A percentile compares a stretch with the other conserved stretches of the same genome.
Conservation (phyloP, 2,113 vertebrate genomes). For the Rhinoptilus africanus region DNA sequence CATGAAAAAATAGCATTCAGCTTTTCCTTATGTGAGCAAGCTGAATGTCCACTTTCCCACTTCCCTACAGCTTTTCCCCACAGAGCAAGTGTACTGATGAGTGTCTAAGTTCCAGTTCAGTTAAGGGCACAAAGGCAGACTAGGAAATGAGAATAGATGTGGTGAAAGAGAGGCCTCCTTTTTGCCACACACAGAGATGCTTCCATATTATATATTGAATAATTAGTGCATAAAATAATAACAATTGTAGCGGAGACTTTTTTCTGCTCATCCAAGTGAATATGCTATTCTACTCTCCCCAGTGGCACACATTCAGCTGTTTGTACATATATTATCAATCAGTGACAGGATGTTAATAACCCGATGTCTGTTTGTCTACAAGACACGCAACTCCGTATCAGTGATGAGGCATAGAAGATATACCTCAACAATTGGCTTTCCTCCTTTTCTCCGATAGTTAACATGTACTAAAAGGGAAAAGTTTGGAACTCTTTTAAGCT, state of each 20-base stretch:
- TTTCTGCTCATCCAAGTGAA: background rate
- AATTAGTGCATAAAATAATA: background rate
- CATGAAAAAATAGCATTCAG: rapidly evolving
- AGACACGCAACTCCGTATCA: background rate
- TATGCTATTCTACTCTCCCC: background rate
- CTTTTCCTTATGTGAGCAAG: background rate
- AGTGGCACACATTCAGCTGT: background rate
- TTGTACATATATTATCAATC: background rate
- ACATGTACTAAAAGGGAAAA: background rate
- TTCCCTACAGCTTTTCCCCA: background rate
- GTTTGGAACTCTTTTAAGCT: background rate
- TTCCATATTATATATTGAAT: background rate
- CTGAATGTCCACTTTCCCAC: background rate
- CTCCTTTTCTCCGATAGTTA: background rate
- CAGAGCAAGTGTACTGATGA: background rate
- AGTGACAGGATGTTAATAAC: background rate
- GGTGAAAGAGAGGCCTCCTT: background rate
- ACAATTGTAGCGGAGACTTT: background rate
- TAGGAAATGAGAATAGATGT: background rate
- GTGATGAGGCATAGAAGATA: background rate
- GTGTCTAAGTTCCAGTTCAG: background rate
- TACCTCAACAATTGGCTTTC: background rate
- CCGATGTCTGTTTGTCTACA: background rate
- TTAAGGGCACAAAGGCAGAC: background rate
- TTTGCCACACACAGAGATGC: background rate